Evolutionary conservation across 2,113 vertebrate genomes (phyloP).

Genomic region (Podarcis muralis): DNA sequence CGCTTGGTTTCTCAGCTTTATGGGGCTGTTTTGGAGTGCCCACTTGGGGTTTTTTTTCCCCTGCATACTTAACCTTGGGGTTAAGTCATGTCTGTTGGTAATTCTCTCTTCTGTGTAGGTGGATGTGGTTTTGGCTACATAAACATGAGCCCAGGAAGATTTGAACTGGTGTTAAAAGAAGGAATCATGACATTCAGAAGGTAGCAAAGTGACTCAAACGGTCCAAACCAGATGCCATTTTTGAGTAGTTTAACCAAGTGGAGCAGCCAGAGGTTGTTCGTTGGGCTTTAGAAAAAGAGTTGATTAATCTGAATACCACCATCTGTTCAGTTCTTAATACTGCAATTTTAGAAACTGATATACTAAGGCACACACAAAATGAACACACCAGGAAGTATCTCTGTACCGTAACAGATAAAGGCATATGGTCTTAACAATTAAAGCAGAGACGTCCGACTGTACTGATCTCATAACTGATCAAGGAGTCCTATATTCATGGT

Average conservation of each 20-base stretch:
- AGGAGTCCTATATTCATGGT: neutral
- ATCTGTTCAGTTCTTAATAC: constrained; percentile 36
- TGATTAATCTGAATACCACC: constrained; percentile 49
- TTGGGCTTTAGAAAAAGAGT: constrained; percentile 46
- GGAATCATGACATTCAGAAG: constrained; percentile 37
- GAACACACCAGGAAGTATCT: neutral
- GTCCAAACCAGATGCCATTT: constrained; percentile 31
- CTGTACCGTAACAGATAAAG: neutral
- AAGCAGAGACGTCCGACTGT: neutral
- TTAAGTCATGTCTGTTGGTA: neutral
- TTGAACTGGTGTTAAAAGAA: neutral
- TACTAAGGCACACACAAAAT: neutral
- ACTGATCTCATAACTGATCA: constrained; percentile 10
- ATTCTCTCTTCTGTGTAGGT: neutral
- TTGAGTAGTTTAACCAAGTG: constrained; percentile 43
- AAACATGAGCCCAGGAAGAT: neutral
- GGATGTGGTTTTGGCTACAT: neutral
- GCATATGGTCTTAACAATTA: neutral
- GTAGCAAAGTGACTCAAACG: constrained; percentile 23
- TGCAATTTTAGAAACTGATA: constrained; percentile 49
- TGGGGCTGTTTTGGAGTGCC: neutral
- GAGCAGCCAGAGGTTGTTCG: constrained; percentile 41
- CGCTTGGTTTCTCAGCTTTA: neutral
- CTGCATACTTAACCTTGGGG: neutral
- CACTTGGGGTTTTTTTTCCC: neutral